Evolutionary conservation across 1,140 invertebrate species (phyloP).

Genomic region (Achatina immaculata): DNA sequence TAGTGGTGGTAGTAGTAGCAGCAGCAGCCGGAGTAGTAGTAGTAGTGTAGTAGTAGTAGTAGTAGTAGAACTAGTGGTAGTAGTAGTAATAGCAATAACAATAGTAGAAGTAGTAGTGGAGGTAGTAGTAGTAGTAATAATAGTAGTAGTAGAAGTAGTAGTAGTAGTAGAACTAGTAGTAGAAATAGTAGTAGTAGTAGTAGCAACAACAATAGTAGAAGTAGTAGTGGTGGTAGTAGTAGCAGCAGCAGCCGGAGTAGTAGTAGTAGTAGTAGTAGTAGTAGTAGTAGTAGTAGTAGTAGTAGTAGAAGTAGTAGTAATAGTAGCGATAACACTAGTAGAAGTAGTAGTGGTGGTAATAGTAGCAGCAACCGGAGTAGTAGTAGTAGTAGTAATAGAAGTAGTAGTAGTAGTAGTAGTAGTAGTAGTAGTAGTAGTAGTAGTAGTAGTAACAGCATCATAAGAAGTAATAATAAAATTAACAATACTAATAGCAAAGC

Average conservation of each 20-base stretch:
- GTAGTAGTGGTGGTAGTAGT: background rate
- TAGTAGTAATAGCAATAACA: background rate
- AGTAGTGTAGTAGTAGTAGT: background rate
- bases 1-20: background rate
- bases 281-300: conserved; percentile 8
- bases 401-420: too few relatives aligned
- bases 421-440: too few relatives aligned
- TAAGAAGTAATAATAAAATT: too few relatives aligned
- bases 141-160: background rate
- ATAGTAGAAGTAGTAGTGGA: background rate
- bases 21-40: too few relatives aligned
- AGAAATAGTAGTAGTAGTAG: background rate
- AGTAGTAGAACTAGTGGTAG: background rate
- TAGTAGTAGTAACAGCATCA: too few relatives aligned
- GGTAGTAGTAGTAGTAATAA: background rate
- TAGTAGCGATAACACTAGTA: background rate
- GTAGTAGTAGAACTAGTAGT: background rate
- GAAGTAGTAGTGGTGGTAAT: background rate
- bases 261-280: conserved; percentile 19
- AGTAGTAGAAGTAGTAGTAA: conserved; percentile 9
- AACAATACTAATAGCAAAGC: too few relatives aligned
- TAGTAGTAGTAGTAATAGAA: too few relatives aligned
- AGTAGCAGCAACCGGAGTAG: too few relatives aligned
- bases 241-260: conserved; percentile 1
- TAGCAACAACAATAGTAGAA: background rate